Conservation (phyloP, 2,113 vertebrate genomes). For the Ascaphus truei region DNA sequence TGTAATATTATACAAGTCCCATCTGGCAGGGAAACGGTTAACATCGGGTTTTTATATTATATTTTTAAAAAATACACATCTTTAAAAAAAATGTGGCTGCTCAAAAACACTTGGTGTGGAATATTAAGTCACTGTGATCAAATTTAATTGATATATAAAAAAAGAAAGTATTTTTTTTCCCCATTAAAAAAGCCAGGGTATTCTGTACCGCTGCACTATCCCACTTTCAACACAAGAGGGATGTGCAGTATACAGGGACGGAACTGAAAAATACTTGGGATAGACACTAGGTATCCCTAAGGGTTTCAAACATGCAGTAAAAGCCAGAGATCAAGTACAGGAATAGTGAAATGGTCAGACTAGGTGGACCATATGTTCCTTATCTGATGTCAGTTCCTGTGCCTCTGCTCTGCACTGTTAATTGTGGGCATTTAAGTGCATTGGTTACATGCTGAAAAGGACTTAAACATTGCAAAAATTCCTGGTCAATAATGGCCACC, state of each 20-base stretch:
- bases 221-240: background rate
- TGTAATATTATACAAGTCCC: no score
- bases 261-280: no score
- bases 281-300: background rate
- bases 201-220: background rate
- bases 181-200: background rate
- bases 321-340: background rate
- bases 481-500: background rate
- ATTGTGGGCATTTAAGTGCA: background rate
- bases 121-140: no score
- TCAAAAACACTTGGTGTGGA: no score
- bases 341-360: background rate
- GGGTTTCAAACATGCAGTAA: background rate
- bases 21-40: no score
- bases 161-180: no score
- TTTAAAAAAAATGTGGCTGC: no score
- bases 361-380: no score
- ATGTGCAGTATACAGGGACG: no score
- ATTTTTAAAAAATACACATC: no score
- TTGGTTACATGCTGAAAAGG: background rate
- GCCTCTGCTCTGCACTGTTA: background rate
- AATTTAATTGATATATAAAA: no score
- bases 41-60: no score
- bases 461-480: background rate
- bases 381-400: background rate